A percentile compares a stretch with the other conserved stretches of the same genome.
Conservation (phyloP, 2,888 invertebrate species). For the Caenorhabditis afra region DNA sequence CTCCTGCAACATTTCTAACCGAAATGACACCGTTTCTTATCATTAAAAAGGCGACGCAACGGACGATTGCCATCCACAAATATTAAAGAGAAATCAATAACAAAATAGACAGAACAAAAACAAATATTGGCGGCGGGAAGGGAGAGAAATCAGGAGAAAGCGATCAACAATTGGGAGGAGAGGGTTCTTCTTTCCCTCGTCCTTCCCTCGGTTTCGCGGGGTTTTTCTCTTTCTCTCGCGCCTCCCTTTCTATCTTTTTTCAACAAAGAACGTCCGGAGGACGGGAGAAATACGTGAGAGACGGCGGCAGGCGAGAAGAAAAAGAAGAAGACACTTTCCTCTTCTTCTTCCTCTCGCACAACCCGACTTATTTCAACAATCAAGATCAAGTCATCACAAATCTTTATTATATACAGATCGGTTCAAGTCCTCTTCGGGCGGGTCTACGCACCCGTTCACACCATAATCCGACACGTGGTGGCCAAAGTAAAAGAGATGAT, state of each 20-base stretch:
- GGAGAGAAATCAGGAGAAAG: conserved; percentile 25
- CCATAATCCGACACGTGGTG: conserved; percentile 75
- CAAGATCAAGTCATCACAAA: conserved; percentile 2
- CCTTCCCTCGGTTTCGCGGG: conserved; percentile 40
- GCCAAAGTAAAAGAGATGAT: conserved; percentile 77
- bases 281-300: conserved; percentile 21
- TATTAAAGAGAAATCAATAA: conserved; percentile 31
- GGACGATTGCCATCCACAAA: conserved; percentile 22
- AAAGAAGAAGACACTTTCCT: neutral
- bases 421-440: neutral
- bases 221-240: conserved; percentile 26
- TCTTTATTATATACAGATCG: conserved; percentile 21
- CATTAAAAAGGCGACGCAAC: conserved; percentile 1
- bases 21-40: conserved; percentile 39
- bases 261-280: conserved; percentile 42
- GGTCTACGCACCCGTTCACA: conserved; percentile 66
- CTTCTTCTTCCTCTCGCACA: conserved; percentile 9
- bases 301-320: conserved; percentile 12
- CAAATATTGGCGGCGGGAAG: conserved; percentile 10
- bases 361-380: conserved; percentile 35
- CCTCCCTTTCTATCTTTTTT: conserved; percentile 10
- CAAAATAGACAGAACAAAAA: conserved; percentile 21
- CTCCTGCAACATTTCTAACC: conserved; percentile 55
- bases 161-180: conserved; percentile 22
- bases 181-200: conserved; percentile 16